phyloP scores from a whole-genome alignment of 2,888 invertebrate genomes.

The Hypomecis atomaria region DNA sequence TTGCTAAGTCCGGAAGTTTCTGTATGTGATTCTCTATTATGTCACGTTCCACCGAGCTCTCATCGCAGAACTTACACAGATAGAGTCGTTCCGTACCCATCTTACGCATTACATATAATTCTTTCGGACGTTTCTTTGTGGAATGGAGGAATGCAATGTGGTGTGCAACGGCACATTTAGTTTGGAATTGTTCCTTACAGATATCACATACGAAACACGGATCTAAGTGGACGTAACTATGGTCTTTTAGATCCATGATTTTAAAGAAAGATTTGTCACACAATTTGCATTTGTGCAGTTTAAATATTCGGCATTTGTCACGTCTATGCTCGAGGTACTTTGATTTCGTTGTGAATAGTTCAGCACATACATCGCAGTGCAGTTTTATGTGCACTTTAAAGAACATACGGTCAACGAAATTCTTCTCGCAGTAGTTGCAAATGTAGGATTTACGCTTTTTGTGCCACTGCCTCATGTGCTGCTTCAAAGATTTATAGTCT shows the following conservation, averaged over 20 bases:
- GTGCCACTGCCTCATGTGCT: constrained; percentile 64
- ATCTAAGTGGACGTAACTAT: constrained; percentile 64
- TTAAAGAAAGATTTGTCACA: constrained; percentile 61
- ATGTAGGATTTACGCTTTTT: constrained; percentile 75
- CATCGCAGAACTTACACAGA: constrained; percentile 70
- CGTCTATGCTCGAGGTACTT: constrained; percentile 61
- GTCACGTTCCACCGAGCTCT: constrained; percentile 60
- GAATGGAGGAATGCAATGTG: constrained; percentile 68
- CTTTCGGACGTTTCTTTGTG: constrained; percentile 50
- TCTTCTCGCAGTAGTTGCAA: constrained; percentile 73
- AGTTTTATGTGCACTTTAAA: constrained; percentile 75
- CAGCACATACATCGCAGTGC: constrained; percentile 70
- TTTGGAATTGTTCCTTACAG: constrained; percentile 69
- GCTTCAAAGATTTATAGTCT: constrained; percentile 58
- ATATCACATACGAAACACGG: constrained; percentile 65
- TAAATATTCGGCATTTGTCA: constrained; percentile 56
- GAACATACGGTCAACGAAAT: constrained; percentile 69
- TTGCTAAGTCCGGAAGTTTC: constrained; percentile 63
- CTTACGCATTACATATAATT: constrained; percentile 56
- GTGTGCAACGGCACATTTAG: constrained; percentile 65
- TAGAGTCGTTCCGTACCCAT: constrained; percentile 60
- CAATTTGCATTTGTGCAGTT: constrained; percentile 62
- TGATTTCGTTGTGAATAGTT: constrained; percentile 54
- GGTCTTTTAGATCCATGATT: constrained; percentile 73
- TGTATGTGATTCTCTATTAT: constrained; percentile 61